Evolutionary conservation across 2,888 invertebrate genomes (phyloP).

Genomic region (Escarpia spicata): DNA sequence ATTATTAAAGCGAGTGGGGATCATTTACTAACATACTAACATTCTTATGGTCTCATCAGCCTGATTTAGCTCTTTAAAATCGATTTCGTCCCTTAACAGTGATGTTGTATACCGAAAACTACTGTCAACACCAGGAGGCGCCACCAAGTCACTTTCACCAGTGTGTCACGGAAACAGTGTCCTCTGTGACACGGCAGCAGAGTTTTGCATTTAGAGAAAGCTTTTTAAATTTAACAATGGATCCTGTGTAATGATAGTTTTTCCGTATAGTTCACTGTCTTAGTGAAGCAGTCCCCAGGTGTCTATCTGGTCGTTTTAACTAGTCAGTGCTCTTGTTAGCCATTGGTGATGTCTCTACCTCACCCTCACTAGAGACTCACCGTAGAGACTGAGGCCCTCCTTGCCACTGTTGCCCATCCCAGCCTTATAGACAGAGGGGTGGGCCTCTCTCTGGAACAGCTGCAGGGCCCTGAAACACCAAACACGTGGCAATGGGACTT

Average conservation of each 20-base stretch:
- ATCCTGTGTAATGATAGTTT: too few species aligned
- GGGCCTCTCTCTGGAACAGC: slow-evolving; percentile 78
- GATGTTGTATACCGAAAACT: too few species aligned
- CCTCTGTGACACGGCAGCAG: too few species aligned
- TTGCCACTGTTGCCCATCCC: slow-evolving; percentile 73
- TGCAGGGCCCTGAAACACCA: slow-evolving; percentile 71
- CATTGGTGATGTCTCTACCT: slow-evolving; percentile 19
- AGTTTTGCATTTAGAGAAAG: too few species aligned
- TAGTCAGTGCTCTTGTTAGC: slow-evolving; percentile 28
- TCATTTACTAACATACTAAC: neutral
- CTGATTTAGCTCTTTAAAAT: too few species aligned
- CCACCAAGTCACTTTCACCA: too few species aligned
- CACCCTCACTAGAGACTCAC: slow-evolving; percentile 51
- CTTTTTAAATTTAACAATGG: too few species aligned
- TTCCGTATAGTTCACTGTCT: too few species aligned
- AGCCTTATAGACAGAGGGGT: slow-evolving; percentile 80
- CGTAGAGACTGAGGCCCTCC: slow-evolving; percentile 80
- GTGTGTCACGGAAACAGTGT: too few species aligned
- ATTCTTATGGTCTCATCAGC: neutral
- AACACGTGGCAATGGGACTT: neutral
- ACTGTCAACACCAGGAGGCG: too few species aligned
- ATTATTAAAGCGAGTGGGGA: neutral
- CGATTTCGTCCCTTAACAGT: neutral
- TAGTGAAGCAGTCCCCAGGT: slow-evolving; percentile 3
- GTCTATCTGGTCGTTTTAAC: slow-evolving; percentile 25